Evolutionary conservation across 2,113 vertebrate species (phyloP).

Genomic region (Nipponia nippon): DNA sequence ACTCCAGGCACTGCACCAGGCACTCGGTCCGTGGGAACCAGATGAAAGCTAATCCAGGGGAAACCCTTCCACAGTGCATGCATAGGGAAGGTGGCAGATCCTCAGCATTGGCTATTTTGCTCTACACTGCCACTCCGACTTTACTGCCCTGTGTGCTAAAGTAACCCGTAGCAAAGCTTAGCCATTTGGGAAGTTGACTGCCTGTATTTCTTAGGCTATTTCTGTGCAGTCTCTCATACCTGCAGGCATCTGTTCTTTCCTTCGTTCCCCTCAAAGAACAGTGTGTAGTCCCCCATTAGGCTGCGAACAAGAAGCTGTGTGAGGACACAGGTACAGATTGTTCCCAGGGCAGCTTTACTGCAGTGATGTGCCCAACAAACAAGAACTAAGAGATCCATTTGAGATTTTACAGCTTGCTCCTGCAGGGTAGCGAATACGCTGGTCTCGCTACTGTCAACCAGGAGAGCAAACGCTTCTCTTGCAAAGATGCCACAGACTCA

Average conservation of each 20-base stretch:
- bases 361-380: background rate
- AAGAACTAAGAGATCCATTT: background rate
- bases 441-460: background rate
- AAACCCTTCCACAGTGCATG: background rate
- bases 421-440: fast-evolving
- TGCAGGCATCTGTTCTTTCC: background rate
- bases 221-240: background rate
- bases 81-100: background rate
- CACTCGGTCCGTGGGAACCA: background rate
- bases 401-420: background rate
- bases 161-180: fast-evolving
- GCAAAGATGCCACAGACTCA: background rate
- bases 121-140: background rate
- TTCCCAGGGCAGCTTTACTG: background rate
- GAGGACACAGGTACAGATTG: background rate
- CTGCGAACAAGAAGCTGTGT: background rate
- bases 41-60: background rate
- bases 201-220: background rate
- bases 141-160: background rate
- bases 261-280: background rate
- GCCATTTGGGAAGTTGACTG: background rate
- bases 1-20: background rate
- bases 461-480: background rate
- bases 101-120: background rate
- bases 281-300: background rate